A percentile compares a stretch with the other conserved stretches of the same genome.
Conservation (phyloP, 1,140 invertebrate genomes). For the Drosophila miranda region DNA sequence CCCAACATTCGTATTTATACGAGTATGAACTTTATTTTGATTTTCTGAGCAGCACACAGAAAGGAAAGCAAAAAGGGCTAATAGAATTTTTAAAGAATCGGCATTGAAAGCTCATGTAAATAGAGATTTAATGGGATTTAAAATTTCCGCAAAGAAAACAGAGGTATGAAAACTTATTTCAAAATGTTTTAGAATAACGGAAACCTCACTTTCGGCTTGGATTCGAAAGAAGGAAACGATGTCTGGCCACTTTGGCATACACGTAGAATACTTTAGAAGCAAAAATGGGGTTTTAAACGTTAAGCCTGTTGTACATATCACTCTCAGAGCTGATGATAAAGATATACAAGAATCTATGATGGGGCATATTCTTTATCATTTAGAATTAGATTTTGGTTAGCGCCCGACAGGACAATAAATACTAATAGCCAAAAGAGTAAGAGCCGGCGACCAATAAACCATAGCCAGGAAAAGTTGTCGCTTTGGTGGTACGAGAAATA, state of each 20-base stretch:
- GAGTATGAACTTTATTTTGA: conserved; percentile 60
- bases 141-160: too few species aligned
- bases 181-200: not conserved
- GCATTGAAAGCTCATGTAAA: conserved; percentile 20
- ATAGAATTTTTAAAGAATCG: conserved; percentile 29
- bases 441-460: conserved; percentile 55
- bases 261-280: too few species aligned
- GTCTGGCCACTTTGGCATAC: too few species aligned
- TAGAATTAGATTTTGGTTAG: conserved; percentile 30
- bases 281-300: too few species aligned
- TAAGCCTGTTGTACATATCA: conserved; percentile 19
- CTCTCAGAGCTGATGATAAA: conserved; percentile 27
- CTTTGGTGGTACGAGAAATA: conserved; percentile 48
- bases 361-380: conserved; percentile 40
- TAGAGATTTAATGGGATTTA: conserved; percentile 12
- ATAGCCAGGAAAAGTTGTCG: conserved; percentile 62
- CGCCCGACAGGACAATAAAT: conserved; percentile 53
- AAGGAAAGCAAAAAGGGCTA: conserved; percentile 10
- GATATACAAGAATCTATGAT: conserved; percentile 27
- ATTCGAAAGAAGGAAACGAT: too few species aligned
- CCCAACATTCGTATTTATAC: conserved; percentile 42
- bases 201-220: not conserved
- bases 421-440: conserved; percentile 59
- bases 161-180: not conserved
- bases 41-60: conserved; percentile 26